A percentile compares a stretch with the other conserved stretches of the same genome.
These are phyloP conservation scores for Lordiphosa fenestrarum DNA, from an alignment of 2,888 invertebrate genomes.

Conservation along the genomic window DNA sequence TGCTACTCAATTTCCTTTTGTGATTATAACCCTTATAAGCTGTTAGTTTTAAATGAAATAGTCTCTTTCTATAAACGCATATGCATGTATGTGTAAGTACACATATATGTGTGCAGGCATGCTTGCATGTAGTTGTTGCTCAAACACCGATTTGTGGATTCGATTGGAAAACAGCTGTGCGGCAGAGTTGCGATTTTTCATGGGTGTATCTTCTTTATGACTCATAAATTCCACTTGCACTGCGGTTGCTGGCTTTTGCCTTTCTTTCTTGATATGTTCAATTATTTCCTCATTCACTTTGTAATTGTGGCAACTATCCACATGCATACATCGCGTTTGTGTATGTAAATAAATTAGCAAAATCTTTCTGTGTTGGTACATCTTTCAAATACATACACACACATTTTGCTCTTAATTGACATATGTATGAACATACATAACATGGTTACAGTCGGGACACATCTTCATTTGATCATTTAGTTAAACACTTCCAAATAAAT, in stretches of 20 bases:
- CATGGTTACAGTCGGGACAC: neutral
- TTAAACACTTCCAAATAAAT: neutral
- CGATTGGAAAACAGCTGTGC: constrained; percentile 58
- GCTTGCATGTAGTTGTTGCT: too few species aligned
- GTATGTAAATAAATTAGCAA: constrained; percentile 20
- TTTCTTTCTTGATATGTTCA: constrained; percentile 49
- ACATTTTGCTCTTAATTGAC: constrained; percentile 16
- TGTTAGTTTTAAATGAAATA: too few species aligned
- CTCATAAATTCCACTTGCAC: constrained; percentile 65
- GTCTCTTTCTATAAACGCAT: too few species aligned
- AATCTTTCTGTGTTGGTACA: constrained; percentile 15
- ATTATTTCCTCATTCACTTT: constrained; percentile 35
- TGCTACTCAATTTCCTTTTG: too few species aligned
- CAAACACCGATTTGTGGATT: constrained; percentile 24
- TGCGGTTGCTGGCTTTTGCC: constrained; percentile 37
- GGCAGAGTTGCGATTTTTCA: constrained; percentile 38
- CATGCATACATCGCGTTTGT: constrained; percentile 25
- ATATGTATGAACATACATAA: constrained; percentile 22
- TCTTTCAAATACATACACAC: constrained; percentile 36
- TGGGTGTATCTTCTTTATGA: constrained; percentile 65
- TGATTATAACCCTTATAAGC: too few species aligned
- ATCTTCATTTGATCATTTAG: too few species aligned
- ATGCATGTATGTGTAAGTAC: too few species aligned
- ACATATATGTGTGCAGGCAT: too few species aligned
- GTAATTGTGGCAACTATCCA: constrained; percentile 16